Conservation (phyloP, 2,888 invertebrate genomes). For the Luperina nickerlii region DNA sequence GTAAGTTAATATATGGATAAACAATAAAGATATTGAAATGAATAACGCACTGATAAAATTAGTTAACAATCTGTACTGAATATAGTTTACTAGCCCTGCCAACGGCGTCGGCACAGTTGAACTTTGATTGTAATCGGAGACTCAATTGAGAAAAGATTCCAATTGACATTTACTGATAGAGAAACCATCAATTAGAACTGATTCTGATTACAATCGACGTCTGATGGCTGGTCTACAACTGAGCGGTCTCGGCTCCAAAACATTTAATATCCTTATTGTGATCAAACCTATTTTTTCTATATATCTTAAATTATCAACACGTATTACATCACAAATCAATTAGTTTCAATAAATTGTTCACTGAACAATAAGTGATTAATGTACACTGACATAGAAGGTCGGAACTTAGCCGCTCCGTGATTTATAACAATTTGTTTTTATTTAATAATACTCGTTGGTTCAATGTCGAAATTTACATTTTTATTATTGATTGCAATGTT, state of each 20-base stretch:
- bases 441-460: constrained; percentile 62
- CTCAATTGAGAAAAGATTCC: constrained; percentile 53
- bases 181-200: constrained; percentile 54
- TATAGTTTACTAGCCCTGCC: constrained; percentile 28
- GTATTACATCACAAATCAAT: constrained; percentile 63
- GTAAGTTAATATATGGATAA: constrained; percentile 10
- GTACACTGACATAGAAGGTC: constrained; percentile 60
- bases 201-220: constrained; percentile 45
- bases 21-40: constrained; percentile 11
- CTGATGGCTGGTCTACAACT: constrained; percentile 11
- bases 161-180: constrained; percentile 61
- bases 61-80: constrained; percentile 37
- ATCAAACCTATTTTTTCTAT: constrained; percentile 34
- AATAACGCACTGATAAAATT: constrained; percentile 34
- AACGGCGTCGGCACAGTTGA: constrained; percentile 38
- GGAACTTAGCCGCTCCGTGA: constrained; percentile 51
- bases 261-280: constrained; percentile 20
- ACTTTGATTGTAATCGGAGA: constrained; percentile 52
- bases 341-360: constrained; percentile 64
- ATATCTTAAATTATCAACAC: constrained; percentile 35
- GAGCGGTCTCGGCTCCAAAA: constrained; percentile 24
- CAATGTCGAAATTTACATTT: constrained; percentile 66
- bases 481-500: constrained; percentile 59
- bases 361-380: constrained; percentile 67
- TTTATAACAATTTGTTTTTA: constrained; percentile 66